A percentile compares a stretch with the other conserved stretches of the same genome.
These are phyloP conservation scores for Platichthys flesus DNA, from an alignment of 2,113 vertebrate species.

Conservation along the genomic window DNA sequence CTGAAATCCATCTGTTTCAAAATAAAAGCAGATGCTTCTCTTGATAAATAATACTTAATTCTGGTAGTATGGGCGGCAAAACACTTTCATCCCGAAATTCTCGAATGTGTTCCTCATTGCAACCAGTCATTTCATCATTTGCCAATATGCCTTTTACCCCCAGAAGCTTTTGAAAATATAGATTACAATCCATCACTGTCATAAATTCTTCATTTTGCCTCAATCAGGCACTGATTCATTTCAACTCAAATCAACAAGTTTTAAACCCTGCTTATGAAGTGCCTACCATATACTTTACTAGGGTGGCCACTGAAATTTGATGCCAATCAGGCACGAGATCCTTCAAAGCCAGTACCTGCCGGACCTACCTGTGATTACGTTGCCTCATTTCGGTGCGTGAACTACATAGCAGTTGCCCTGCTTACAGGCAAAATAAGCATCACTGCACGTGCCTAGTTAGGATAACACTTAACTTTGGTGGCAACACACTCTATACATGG, in stretches of 20 bases:
- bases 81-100: conserved; percentile 36
- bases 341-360: too few species aligned
- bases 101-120: conserved; percentile 41
- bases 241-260: conserved; percentile 13
- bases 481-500: too few species aligned
- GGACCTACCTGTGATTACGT: too few species aligned
- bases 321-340: too few species aligned
- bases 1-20: conserved; percentile 30
- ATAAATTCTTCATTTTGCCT: conserved; percentile 32
- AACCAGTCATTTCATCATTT: conserved; percentile 11
- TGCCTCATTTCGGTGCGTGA: too few species aligned
- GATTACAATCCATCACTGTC: conserved; percentile 40
- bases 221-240: conserved; percentile 43
- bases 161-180: conserved; percentile 57
- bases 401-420: too few species aligned
- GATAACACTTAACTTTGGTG: too few species aligned
- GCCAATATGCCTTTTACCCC: background rate
- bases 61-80: conserved; percentile 50
- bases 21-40: conserved; percentile 40
- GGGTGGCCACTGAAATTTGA: too few species aligned
- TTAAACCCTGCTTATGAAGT: background rate
- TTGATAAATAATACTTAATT: conserved; percentile 50
- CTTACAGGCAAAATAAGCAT: too few species aligned
- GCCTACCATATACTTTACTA: background rate
- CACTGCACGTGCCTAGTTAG: too few species aligned